Conservation (phyloP, 2,888 invertebrate species). For the Acleris emargana region DNA sequence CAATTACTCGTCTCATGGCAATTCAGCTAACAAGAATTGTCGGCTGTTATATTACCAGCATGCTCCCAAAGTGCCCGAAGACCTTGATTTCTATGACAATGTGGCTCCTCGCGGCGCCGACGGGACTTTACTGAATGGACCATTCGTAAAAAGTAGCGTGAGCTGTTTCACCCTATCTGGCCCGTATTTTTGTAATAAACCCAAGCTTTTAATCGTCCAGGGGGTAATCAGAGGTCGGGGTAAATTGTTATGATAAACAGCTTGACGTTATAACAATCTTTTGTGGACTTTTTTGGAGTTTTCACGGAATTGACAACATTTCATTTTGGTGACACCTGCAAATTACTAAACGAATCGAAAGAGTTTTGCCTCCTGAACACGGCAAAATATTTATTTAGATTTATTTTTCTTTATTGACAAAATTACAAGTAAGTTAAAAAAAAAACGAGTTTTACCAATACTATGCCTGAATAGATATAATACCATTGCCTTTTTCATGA, state of each 20-base stretch:
- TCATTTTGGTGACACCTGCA: too few relatives aligned
- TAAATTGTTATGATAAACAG: constrained; percentile 10
- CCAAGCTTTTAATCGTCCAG: constrained; percentile 7
- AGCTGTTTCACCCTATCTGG: constrained; percentile 4
- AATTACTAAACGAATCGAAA: too few relatives aligned
- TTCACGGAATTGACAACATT: too few relatives aligned
- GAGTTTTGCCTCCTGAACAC: too few relatives aligned
- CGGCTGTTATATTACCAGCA: constrained; percentile 25
- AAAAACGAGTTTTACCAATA: too few relatives aligned
- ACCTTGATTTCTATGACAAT: neutral
- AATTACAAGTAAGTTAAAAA: too few relatives aligned
- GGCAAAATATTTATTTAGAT: too few relatives aligned
- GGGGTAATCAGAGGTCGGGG: constrained; percentile 11
- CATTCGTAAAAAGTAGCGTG: constrained; percentile 13
- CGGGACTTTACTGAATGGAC: neutral
- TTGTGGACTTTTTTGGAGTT: neutral
- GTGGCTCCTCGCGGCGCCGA: neutral
- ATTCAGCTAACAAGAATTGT: constrained; percentile 50
- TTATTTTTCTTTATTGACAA: too few relatives aligned
- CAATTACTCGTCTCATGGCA: constrained; percentile 54
- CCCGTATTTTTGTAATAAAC: constrained; percentile 18
- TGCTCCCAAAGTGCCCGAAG: neutral
- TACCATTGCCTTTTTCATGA: too few relatives aligned
- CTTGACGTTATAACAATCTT: constrained; percentile 1
- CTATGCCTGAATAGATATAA: too few relatives aligned